A percentile compares a stretch with the other conserved stretches of the same genome.
Conservation (phyloP, 2,113 vertebrate species). For the Etia nguti region DNA sequence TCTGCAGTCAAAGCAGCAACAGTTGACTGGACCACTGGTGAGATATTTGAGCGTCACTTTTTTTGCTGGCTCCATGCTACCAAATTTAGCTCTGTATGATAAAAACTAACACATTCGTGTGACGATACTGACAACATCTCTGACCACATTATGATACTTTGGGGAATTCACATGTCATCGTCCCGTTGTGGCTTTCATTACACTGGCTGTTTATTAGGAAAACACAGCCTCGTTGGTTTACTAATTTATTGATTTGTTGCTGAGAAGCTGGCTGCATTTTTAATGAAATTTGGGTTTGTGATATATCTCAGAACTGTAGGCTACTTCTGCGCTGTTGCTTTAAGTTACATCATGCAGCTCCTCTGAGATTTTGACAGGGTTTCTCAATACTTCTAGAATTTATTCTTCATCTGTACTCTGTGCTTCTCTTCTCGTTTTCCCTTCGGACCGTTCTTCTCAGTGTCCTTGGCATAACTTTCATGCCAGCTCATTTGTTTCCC, state of each 20-base stretch:
- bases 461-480: constrained; percentile 21
- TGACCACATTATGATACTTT: not conserved
- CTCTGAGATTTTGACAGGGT: not conserved
- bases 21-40: not conserved
- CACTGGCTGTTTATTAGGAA: constrained; percentile 26
- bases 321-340: not conserved
- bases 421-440: not conserved
- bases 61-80: accelerated
- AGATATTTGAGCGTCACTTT: not conserved
- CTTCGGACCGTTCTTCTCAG: not conserved
- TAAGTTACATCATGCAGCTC: not conserved
- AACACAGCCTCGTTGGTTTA: constrained; percentile 22
- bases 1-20: not conserved
- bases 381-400: not conserved
- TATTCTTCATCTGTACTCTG: not conserved
- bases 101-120: not conserved
- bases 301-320: not conserved
- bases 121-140: not conserved
- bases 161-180: not conserved
- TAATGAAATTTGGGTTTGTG: constrained; percentile 33
- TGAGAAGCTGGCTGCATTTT: constrained; percentile 44
- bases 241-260: constrained; percentile 57
- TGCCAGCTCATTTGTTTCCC: not conserved
- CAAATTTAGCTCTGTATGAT: not conserved
- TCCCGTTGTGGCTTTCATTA: constrained; percentile 17